phyloP scores from a whole-genome alignment of 2,888 invertebrate genomes.

The Malthinus flaveolus region DNA sequence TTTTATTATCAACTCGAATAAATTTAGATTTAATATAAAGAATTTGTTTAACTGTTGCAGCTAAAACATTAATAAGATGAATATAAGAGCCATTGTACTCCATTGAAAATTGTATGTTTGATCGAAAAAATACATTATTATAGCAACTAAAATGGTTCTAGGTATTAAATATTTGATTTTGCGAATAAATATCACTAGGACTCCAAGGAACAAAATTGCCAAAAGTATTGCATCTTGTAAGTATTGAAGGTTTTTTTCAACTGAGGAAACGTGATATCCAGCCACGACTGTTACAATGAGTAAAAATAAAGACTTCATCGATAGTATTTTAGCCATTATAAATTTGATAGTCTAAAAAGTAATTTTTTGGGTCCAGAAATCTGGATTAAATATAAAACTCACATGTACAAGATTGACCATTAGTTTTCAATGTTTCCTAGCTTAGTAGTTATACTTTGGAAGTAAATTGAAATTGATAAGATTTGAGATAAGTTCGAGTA shows the following conservation, averaged over 20 bases:
- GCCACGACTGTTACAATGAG: not conserved
- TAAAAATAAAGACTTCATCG: not conserved
- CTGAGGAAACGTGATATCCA: not conserved
- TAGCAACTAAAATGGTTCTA: not conserved
- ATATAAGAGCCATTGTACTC: slow-evolving; percentile 12
- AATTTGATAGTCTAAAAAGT: not conserved
- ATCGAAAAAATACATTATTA: not conserved
- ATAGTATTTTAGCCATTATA: not conserved
- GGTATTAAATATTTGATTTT: slow-evolving; percentile 1
- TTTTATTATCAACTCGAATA: too few relatives aligned
- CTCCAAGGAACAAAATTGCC: not conserved
- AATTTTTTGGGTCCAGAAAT: not conserved
- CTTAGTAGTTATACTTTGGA: not conserved
- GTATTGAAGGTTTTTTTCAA: not conserved
- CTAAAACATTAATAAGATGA: slow-evolving; percentile 9
- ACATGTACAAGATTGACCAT: too few relatives aligned
- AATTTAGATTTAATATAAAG: too few relatives aligned
- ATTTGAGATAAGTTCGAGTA: too few relatives aligned
- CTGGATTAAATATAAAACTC: not conserved
- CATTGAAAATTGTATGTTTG: slow-evolving; percentile 5
- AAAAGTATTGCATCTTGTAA: slow-evolving; percentile 10
- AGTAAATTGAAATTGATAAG: too few relatives aligned
- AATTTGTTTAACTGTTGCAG: not conserved
- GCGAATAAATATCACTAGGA: not conserved
- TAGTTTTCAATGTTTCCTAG: not conserved